phyloP scores from a whole-genome alignment of 2,888 invertebrate genomes.

The Neria commutata region DNA sequence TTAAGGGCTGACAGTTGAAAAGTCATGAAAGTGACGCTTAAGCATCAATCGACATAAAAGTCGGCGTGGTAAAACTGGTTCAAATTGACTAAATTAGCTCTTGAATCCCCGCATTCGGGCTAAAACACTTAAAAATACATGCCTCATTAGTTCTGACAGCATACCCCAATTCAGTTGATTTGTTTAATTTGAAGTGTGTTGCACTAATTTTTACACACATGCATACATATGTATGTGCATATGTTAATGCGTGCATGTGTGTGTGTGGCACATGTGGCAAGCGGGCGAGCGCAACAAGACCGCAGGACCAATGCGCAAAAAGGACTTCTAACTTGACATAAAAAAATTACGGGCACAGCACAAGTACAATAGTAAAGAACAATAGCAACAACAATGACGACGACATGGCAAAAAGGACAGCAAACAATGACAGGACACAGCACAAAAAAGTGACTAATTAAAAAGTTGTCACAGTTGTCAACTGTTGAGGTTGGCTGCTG shows the following conservation, averaged over 20 bases:
- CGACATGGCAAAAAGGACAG: not conserved
- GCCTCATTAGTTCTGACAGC: no score
- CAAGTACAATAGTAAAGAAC: not conserved
- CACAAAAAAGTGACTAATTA: not conserved
- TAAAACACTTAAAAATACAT: no score
- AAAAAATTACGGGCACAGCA: not conserved
- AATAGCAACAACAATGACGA: not conserved
- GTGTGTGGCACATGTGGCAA: no score
- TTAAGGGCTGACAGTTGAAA: no score
- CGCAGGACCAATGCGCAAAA: not conserved
- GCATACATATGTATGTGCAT: not conserved
- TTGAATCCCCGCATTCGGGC: no score
- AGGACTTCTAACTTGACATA: not conserved
- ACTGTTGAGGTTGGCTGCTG: not conserved
- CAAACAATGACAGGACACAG: not conserved
- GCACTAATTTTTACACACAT: constrained; percentile 25
- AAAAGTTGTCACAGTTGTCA: constrained; percentile 2
- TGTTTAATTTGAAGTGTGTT: constrained; percentile 34
- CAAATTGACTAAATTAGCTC: no score
- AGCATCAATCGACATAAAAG: no score
- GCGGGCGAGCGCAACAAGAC: not conserved
- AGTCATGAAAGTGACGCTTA: no score
- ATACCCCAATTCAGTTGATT: constrained; percentile 29
- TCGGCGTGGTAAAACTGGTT: no score
- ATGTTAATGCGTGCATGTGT: no score